These are phyloP conservation scores for Oryzias sinensis DNA, from an alignment of 2,797 vertebrate species.

Conservation along the genomic window DNA sequence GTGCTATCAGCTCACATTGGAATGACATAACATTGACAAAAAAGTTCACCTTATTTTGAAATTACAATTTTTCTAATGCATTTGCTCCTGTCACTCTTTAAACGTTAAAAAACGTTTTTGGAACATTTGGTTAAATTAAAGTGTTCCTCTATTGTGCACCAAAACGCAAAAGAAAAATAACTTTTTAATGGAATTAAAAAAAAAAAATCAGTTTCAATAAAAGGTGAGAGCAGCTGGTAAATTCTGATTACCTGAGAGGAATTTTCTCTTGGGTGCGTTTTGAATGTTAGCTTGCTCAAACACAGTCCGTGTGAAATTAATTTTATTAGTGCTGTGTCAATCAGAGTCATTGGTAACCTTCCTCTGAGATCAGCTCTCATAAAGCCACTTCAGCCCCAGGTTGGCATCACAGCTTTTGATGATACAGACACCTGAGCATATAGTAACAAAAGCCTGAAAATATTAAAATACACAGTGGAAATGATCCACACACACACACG, in stretches of 20 bases:
- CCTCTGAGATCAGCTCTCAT: conserved; percentile 41
- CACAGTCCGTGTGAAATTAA: conserved; percentile 30
- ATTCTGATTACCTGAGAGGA: conserved; percentile 16
- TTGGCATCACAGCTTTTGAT: conserved; percentile 25
- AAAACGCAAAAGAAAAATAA: no score
- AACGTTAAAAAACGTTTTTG: no score
- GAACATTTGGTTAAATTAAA: no score
- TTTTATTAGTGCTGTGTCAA: conserved; percentile 49
- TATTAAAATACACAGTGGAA: conserved; percentile 18
- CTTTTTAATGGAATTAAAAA: no score
- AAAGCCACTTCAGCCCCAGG: conserved; percentile 35
- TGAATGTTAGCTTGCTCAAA: conserved; percentile 37
- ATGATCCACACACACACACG: conserved; percentile 3
- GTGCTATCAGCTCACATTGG: no score
- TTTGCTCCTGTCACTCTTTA: no score
- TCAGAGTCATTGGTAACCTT: conserved; percentile 33
- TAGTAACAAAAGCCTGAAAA: conserved; percentile 20
- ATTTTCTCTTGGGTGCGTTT: conserved; percentile 10
- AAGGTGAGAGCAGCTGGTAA: conserved; percentile 2
- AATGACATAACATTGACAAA: no score
- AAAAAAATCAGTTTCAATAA: no score
- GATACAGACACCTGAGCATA: conserved; percentile 36
- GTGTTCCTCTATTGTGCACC: no score
- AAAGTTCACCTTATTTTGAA: no score
- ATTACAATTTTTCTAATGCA: no score